A percentile compares a stretch with the other conserved stretches of the same genome.
These are phyloP conservation scores for Oligia latruncula DNA, from an alignment of 2,888 invertebrate species.

Conservation along the genomic window DNA sequence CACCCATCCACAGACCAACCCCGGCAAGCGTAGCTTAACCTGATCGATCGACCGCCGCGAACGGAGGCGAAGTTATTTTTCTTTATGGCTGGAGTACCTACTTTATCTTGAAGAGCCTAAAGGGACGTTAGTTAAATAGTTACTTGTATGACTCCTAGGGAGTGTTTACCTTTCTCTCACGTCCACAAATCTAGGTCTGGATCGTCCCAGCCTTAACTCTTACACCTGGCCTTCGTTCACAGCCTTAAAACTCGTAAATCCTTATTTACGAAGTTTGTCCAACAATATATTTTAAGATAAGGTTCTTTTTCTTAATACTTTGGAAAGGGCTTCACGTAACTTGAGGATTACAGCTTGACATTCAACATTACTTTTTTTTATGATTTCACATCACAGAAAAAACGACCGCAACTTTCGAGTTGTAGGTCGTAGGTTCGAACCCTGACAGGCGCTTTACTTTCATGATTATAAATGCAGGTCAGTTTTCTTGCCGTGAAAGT, in stretches of 20 bases:
- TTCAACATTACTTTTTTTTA: too few relatives aligned
- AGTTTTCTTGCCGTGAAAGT: neutral
- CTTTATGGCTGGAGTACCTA: neutral
- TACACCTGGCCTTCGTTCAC: neutral
- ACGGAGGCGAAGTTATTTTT: neutral
- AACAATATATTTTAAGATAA: conserved; percentile 13
- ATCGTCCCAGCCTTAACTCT: neutral
- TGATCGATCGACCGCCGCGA: too few relatives aligned
- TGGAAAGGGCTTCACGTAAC: neutral
- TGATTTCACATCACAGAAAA: too few relatives aligned
- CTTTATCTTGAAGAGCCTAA: conserved; percentile 4
- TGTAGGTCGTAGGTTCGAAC: too few relatives aligned
- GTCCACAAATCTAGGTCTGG: conserved; percentile 30
- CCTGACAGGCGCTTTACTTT: too few relatives aligned
- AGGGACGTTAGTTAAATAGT: neutral
- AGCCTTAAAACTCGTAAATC: conserved; percentile 31
- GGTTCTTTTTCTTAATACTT: conserved; percentile 20
- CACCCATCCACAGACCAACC: too few relatives aligned
- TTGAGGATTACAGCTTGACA: neutral
- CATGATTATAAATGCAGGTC: too few relatives aligned
- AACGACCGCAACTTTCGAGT: too few relatives aligned
- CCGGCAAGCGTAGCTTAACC: too few relatives aligned
- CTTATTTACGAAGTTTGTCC: conserved; percentile 32
- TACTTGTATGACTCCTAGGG: neutral
- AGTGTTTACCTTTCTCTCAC: conserved; percentile 18